A percentile compares a stretch with the other conserved stretches of the same genome.
Conservation (phyloP, 1,140 invertebrate species). For the Temnothorax longispinosus region DNA sequence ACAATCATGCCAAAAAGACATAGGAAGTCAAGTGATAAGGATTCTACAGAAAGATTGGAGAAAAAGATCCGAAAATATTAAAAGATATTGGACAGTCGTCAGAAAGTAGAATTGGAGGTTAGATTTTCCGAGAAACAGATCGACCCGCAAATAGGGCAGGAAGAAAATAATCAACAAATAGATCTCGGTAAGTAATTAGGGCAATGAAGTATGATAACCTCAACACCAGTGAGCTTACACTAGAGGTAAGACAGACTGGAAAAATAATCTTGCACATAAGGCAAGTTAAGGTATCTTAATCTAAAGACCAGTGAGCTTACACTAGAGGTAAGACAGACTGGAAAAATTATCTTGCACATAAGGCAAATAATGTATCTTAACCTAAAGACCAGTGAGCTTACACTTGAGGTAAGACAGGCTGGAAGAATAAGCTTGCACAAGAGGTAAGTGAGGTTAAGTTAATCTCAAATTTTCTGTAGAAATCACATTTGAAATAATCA, state of each 20-base stretch:
- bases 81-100: not conserved
- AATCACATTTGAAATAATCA: too few relatives aligned
- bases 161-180: not conserved
- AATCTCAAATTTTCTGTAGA: too few relatives aligned
- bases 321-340: slow-evolving; percentile 8
- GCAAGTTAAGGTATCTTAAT: too few relatives aligned
- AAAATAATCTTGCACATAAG: too few relatives aligned
- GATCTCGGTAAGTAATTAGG: not conserved
- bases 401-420: slow-evolving; percentile 2
- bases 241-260: too few relatives aligned
- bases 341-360: not conserved
- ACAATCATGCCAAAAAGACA: not conserved
- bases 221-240: too few relatives aligned
- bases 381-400: not conserved
- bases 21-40: not conserved
- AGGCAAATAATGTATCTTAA: not conserved
- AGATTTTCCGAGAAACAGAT: not conserved
- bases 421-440: not conserved
- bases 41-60: not conserved
- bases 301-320: slow-evolving; percentile 1
- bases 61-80: not conserved
- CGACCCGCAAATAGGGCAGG: too few relatives aligned
- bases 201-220: too few relatives aligned
- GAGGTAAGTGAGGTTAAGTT: not conserved
- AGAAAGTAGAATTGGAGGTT: not conserved